Evolutionary conservation across 2,797 vertebrate species (phyloP).

Genomic region (Hylomyscus alleni): DNA sequence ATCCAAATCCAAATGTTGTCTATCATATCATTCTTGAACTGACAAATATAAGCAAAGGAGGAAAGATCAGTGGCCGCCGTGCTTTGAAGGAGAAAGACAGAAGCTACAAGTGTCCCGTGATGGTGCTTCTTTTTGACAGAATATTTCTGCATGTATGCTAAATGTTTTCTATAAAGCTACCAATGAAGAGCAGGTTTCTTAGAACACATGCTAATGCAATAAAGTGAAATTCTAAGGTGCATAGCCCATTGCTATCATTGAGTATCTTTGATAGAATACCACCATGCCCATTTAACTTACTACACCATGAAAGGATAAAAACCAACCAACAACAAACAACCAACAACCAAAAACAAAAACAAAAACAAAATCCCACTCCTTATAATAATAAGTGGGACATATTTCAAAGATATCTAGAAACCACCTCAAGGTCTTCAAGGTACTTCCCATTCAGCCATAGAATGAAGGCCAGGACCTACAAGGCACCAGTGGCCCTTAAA

Average conservation of each 20-base stretch:
- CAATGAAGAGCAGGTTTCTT: neutral
- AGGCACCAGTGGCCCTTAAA: neutral
- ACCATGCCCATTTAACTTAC: constrained; percentile 35
- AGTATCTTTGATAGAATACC: constrained; percentile 40
- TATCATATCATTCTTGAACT: neutral
- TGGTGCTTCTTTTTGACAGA: neutral
- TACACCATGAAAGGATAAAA: constrained; percentile 31
- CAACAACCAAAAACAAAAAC: neutral
- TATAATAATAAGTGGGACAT: constrained; percentile 44
- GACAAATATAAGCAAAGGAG: neutral
- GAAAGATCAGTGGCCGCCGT: neutral
- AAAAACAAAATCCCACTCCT: neutral
- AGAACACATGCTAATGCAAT: neutral
- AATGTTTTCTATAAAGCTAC: neutral
- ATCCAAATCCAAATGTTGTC: neutral
- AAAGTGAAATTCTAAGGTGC: constrained; percentile 43
- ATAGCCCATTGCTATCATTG: neutral
- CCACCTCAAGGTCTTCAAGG: neutral
- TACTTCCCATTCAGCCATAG: neutral
- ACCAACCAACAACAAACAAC: neutral
- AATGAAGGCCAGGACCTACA: neutral
- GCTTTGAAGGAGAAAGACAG: neutral
- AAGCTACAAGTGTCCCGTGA: neutral
- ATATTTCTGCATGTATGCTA: neutral
- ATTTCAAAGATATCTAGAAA: constrained; percentile 57